Percentiles rank a stretch among this genome's conserved stretches.
phyloP scores from a whole-genome alignment of 2,888 invertebrate genomes.

The Drosophila ustulata region DNA sequence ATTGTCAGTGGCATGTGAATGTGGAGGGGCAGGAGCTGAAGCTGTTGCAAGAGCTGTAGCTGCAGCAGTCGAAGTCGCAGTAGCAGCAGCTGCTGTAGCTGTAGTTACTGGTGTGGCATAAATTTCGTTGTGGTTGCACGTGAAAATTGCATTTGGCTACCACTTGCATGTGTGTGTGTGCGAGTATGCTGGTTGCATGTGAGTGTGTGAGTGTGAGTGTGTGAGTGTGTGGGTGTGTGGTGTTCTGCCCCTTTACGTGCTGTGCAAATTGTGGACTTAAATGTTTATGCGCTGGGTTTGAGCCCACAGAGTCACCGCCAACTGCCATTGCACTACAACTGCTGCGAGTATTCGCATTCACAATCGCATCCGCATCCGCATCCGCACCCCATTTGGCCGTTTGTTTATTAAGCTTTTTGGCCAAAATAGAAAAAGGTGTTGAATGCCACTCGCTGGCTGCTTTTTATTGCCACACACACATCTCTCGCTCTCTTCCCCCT shows the following conservation, averaged over 20 bases:
- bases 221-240: slow-evolving; percentile 32
- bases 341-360: slow-evolving; percentile 17
- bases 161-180: slow-evolving; percentile 50
- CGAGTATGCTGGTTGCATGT: slow-evolving; percentile 4
- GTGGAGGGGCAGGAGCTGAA: not conserved
- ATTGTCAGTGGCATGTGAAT: slow-evolving; percentile 61
- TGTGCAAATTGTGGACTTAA: slow-evolving; percentile 82
- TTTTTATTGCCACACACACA: slow-evolving; percentile 68
- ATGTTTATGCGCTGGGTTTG: slow-evolving; percentile 76
- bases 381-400: slow-evolving; percentile 70
- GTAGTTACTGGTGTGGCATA: slow-evolving; percentile 74
- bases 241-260: slow-evolving; percentile 52
- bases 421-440: slow-evolving; percentile 75
- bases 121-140: slow-evolving; percentile 81
- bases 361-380: slow-evolving; percentile 47
- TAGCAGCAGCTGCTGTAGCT: slow-evolving; percentile 52
- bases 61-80: slow-evolving; percentile 25
- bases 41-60: slow-evolving; percentile 9
- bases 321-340: slow-evolving; percentile 31
- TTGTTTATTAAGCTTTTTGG: slow-evolving; percentile 78
- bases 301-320: slow-evolving; percentile 46
- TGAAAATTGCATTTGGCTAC: slow-evolving; percentile 79
- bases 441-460: slow-evolving; percentile 77
- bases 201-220: slow-evolving; percentile 31
- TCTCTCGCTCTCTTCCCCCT: not conserved